Evolutionary conservation across 1,140 invertebrate genomes (phyloP).

Genomic region (Euglossa dilemma): DNA sequence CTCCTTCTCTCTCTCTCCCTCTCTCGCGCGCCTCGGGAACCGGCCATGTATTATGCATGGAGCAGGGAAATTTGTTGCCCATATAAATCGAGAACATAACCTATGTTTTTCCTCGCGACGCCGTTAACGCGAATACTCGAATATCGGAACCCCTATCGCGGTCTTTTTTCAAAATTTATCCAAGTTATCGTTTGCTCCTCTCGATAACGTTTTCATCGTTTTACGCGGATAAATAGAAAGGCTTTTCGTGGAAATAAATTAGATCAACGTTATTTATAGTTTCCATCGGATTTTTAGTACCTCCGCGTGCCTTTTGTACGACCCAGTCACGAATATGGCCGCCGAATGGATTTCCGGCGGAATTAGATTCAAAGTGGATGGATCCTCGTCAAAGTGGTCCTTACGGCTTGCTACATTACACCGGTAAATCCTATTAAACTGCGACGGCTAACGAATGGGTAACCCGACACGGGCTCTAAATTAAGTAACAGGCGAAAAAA

Average conservation of each 20-base stretch:
- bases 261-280: background rate
- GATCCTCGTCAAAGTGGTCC: constrained; percentile 30
- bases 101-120: background rate
- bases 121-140: too few species aligned
- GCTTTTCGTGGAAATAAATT: background rate
- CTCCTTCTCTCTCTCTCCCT: background rate
- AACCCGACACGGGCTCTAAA: constrained; percentile 44
- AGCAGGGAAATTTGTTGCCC: background rate
- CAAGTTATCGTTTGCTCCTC: too few species aligned
- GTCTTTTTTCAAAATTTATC: too few species aligned
- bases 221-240: background rate
- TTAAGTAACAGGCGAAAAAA: constrained; percentile 47
- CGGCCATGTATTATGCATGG: background rate
- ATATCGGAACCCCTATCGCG: too few species aligned
- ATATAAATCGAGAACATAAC: background rate
- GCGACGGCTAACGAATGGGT: constrained; percentile 39
- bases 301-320: too few species aligned
- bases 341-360: background rate
- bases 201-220: too few species aligned
- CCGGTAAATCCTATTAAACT: constrained; percentile 47
- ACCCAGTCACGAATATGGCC: background rate
- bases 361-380: constrained; percentile 38
- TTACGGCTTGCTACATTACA: constrained; percentile 19
- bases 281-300: background rate
- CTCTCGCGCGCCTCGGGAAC: background rate